Evolutionary conservation across 2,113 vertebrate species (phyloP), one percentile per base, ranked within the genome.

Genomic region (Phylloscopus whistleri): DNA sequence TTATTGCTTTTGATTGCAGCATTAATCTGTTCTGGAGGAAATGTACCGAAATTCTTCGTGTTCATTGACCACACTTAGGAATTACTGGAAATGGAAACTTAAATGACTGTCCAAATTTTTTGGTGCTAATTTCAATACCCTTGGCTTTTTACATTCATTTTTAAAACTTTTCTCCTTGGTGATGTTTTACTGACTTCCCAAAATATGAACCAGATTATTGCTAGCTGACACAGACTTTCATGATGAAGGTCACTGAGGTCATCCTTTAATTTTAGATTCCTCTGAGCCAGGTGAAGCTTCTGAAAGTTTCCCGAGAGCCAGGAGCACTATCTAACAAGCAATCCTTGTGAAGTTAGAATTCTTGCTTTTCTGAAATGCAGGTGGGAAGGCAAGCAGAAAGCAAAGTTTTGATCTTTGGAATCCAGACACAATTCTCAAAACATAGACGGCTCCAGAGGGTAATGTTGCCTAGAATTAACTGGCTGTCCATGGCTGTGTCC

Each of bases 1-100:
- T 93, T 94, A 90, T 90, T 95, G 87, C 90, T 67, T 95, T 90
- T 95, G 78, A 73, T 88, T 90, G 84, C 51, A 70, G 79, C 55
- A 91, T 96, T 88, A 83, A 85, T 93, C 67, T 90, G 24, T 75
- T 92, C 87, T 78, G 92, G 68, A 86, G 48, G 72, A 94, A 94
- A 90, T 52, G 79, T 66, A 84, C 82, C 84, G 72, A 96, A 90
- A 88, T 86, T 93, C 67, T 89, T 90, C 22, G 7, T 52, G 41
- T 94, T 93, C 92, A 26, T 86, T 90, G 82, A 84, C 39, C 59
- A 77, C 85, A 49, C 31, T 88, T 76, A 60, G 31, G 76, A 93
- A 90, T 90, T 72, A 88, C 55, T 77, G 44, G 64, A 93, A 90
- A 88, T 64, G 70, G 67, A 86, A 93, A 83, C 62, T 80, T 55